phyloP scores from a whole-genome alignment of 2,797 vertebrate species.

The Tolypeutes matacus region DNA sequence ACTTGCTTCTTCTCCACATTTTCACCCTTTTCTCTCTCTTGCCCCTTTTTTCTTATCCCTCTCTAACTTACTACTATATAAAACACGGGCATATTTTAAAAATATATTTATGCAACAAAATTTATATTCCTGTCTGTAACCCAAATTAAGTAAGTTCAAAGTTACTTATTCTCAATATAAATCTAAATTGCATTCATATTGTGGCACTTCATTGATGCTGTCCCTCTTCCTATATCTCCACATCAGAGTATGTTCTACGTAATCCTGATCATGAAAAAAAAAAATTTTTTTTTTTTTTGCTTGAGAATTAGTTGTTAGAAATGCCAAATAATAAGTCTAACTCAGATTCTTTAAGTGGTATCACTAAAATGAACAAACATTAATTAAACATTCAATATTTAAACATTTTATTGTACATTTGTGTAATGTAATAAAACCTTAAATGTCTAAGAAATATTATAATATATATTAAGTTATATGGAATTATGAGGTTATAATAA shows the following conservation, averaged over 20 bases:
- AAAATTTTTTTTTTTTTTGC: neutral
- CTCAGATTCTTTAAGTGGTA: neutral
- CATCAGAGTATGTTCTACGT: neutral
- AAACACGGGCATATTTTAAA: neutral
- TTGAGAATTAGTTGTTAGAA: neutral
- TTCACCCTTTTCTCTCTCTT: neutral
- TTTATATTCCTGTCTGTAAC: neutral
- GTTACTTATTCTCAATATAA: neutral
- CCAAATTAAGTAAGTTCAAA: neutral
- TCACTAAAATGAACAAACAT: neutral
- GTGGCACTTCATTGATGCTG: neutral
- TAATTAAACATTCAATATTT: neutral
- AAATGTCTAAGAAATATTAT: neutral
- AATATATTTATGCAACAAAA: neutral
- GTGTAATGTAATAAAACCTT: neutral
- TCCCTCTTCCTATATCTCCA: neutral
- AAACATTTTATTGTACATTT: constrained; percentile 10
- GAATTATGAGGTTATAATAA: neutral
- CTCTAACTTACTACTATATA: neutral
- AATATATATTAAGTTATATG: neutral
- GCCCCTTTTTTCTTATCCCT: neutral
- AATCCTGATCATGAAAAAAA: neutral
- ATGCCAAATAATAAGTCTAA: neutral
- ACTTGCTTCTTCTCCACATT: neutral
- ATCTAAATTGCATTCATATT: neutral